A percentile compares a stretch with the other conserved stretches of the same genome.
Evolutionary conservation across 2,113 vertebrate genomes (phyloP).

Genomic region (Tetraodon nigroviridis): DNA sequence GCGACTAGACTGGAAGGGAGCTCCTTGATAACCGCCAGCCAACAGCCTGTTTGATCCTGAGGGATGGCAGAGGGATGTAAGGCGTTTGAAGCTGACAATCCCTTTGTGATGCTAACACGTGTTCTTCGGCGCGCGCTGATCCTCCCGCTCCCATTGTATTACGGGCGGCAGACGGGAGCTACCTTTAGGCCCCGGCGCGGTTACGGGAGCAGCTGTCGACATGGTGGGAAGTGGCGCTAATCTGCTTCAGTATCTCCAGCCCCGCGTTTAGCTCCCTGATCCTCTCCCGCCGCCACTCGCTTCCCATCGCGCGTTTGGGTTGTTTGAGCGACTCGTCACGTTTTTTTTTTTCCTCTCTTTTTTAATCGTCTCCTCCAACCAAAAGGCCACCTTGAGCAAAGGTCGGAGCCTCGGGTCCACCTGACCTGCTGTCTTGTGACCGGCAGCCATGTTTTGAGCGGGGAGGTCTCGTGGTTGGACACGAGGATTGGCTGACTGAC

Average conservation of each 20-base stretch:
- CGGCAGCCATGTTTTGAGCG: too few relatives aligned
- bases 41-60: slow-evolving; percentile 75
- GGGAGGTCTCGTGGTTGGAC: too few relatives aligned
- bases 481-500: too few relatives aligned
- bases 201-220: slow-evolving; percentile 71
- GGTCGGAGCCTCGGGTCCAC: too few relatives aligned
- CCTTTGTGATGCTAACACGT: slow-evolving; percentile 77
- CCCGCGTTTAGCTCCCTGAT: slow-evolving; percentile 73
- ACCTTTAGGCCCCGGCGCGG: slow-evolving; percentile 60
- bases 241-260: slow-evolving; percentile 74
- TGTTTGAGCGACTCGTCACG: neutral
- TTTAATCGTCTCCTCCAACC: too few relatives aligned
- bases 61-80: slow-evolving; percentile 72
- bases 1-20: slow-evolving; percentile 49
- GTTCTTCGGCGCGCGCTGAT: slow-evolving; percentile 68
- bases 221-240: slow-evolving; percentile 70
- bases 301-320: slow-evolving; percentile 45
- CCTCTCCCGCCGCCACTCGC: slow-evolving; percentile 68
- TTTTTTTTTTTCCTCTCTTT: neutral
- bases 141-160: slow-evolving; percentile 69
- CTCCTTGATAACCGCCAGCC: slow-evolving; percentile 66
- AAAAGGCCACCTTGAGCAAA: too few relatives aligned
- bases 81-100: slow-evolving; percentile 74
- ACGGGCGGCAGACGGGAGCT: slow-evolving; percentile 69
- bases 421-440: too few relatives aligned